Percentiles rank a stretch among this genome's conserved stretches.
Evolutionary conservation across 2,888 invertebrate species (phyloP).

Genomic region (Alviniconcha strummeri): DNA sequence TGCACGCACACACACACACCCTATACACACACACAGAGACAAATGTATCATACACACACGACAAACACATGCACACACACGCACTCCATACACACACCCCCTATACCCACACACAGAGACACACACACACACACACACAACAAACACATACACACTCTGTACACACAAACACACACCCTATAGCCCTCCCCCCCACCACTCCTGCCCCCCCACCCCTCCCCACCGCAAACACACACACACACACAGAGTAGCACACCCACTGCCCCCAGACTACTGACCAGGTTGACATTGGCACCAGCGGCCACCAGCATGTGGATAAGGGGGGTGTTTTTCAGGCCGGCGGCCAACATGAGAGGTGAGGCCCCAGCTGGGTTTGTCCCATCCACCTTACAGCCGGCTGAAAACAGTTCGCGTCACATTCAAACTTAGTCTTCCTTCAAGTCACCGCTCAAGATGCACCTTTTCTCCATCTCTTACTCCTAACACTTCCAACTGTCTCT

Average conservation of each 20-base stretch:
- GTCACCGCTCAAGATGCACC: background rate
- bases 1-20: no score
- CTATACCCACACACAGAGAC: no score
- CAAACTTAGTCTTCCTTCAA: background rate
- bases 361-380: slow-evolving; percentile 36
- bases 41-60: no score
- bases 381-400: slow-evolving; percentile 38
- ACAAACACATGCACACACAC: background rate
- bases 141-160: background rate
- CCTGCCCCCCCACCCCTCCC: background rate
- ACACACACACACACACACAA: no score
- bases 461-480: no score
- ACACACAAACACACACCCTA: background rate
- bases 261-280: slow-evolving; percentile 25
- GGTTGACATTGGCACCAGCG: slow-evolving; percentile 41
- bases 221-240: background rate
- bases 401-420: background rate
- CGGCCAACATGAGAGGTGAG: slow-evolving; percentile 40
- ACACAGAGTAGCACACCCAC: background rate
- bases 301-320: slow-evolving; percentile 29
- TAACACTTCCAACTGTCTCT: no score
- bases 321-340: slow-evolving; percentile 33
- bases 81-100: no score
- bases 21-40: no score
- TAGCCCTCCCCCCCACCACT: background rate